Base-by-base conservation (phyloP, 2,888 invertebrate genomes). In the Parelbella ahira region DNA sequence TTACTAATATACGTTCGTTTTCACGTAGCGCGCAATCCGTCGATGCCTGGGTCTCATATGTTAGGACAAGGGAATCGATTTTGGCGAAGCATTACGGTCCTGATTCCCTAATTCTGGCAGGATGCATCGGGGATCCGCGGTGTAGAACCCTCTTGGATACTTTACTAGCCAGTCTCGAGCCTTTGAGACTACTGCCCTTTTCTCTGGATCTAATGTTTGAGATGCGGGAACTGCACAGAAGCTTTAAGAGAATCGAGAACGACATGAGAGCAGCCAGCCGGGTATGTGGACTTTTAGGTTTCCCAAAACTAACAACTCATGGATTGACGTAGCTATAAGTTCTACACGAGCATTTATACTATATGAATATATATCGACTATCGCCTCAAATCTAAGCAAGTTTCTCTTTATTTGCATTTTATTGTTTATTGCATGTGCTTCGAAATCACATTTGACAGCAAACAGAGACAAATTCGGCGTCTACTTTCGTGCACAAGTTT, bases 41-140 rank as follows among this genome's bases (percentile, higher is more conserved):
- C 54, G 96, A 96, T 61, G 95, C 96, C 18, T 97, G 97, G 96
- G 90, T 95, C 51, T 93, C 94, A 43, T 96, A 95, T 68, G 88
- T 97, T 37, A 90, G 94, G 51, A 94, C 95, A 6, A 90, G 96
- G 51, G 96, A 96, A 70, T 92, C 93, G 8, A 90, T 96, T 8
- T 83, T 96, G 34, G 90, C 91, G 24, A 94, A 93, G 62, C 95
- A 96, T 70, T 97, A 96, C 77, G 90, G 89, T 2, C 88, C 91
- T 4, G 92, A 92, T 59, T 93, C 95, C 30, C 88, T 97, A 48
- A 89, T 97, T 55, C 90, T 92, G 50, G 90, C 90, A 3, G 91
- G 90, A 0, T 89, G 90, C 42, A 71, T 82, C 12, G 84, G 84
- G n/a, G 84, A 86, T 50, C 74, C 89, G 12, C 89, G 90, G 29